Evolutionary conservation across 2,888 invertebrate genomes (phyloP).

Genomic region (Nomada flava): DNA sequence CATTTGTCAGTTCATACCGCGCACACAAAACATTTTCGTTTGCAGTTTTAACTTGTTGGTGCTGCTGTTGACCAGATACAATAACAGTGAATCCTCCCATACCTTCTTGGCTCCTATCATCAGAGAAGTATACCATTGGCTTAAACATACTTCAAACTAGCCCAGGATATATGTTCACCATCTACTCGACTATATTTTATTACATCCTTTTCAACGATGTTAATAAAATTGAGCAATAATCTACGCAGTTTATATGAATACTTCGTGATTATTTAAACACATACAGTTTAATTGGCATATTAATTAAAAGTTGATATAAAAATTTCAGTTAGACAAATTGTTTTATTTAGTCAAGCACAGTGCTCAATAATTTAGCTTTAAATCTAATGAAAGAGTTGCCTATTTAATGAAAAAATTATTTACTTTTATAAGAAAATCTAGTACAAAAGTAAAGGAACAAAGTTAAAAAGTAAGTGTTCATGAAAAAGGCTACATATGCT

Average conservation of each 20-base stretch:
- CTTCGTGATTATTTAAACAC: neutral
- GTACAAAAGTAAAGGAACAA: constrained; percentile 28
- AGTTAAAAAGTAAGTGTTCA: constrained; percentile 7
- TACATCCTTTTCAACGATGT: constrained; percentile 4
- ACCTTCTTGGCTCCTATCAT: constrained; percentile 74
- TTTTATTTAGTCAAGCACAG: neutral
- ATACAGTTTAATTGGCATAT: neutral
- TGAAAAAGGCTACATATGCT: constrained; percentile 24
- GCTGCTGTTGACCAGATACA: constrained; percentile 82
- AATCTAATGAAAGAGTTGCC: constrained; percentile 3
- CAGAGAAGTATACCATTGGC: constrained; percentile 75
- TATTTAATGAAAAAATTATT: constrained; percentile 3
- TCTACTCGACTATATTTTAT: constrained; percentile 12
- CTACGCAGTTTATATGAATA: neutral
- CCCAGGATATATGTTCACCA: constrained; percentile 43
- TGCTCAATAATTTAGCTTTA: neutral
- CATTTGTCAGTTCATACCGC: constrained; percentile 67
- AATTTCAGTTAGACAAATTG: neutral
- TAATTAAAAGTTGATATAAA: constrained; percentile 1
- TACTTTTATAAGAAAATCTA: constrained; percentile 13
- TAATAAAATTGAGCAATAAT: constrained; percentile 13
- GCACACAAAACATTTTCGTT: constrained; percentile 78
- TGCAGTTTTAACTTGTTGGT: constrained; percentile 83
- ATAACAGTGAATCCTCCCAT: constrained; percentile 79
- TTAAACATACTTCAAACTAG: constrained; percentile 77